Base-by-base conservation (phyloP, 2,888 invertebrate species). In the Hanleya hanleyi region DNA sequence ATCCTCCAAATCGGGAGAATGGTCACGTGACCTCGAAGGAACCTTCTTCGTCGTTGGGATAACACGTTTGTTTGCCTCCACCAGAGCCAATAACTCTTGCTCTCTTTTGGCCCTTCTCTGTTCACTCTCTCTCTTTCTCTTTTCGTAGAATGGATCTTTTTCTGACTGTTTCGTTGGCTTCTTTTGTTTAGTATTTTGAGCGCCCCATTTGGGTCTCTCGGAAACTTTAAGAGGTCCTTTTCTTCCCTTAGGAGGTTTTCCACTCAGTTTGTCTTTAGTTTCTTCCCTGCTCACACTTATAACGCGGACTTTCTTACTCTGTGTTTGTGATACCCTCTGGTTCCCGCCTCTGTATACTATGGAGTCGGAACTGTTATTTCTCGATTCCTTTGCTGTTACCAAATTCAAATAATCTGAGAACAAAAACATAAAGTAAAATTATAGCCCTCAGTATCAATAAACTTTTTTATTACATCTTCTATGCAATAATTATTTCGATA, bases 81-180 rank as follows among this genome's bases (percentile, higher is more conserved):
- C 84, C 81, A 86, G 80, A 47, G 82, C 83, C 69, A 85, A 73
- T 32, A 89, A 74, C 74, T 87, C 77, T 33, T 83, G 77, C 65
- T 87, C 87, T 61, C 89, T 73, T 67, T 83, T 80, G 26, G 80
- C 69, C 57, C 82, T 75, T 22, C 84, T 73, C 29, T 72, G 76
- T 37, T 85, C 83, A 67, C 83, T 80, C 51, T 81, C 79, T 49
- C 78, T 68, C 65, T 80, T 82, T 66, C 83, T 84, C 70, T 83
- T 77, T 50, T 83, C 77, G 77, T 81, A 86, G 71, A 83, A 83
- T n/a, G 86, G 86, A 74, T 89, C 89, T 70, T 79, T 83, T 73
- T 89, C 88, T 0, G 89, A 89, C 72, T 89, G 87, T 74, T 88
- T 89, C 38, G 78, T 71, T 1, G 81, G 76, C 68, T 77, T 81